These are phyloP conservation scores for Buathra laborator DNA, from an alignment of 2,888 invertebrate genomes.

Conservation along the genomic window DNA sequence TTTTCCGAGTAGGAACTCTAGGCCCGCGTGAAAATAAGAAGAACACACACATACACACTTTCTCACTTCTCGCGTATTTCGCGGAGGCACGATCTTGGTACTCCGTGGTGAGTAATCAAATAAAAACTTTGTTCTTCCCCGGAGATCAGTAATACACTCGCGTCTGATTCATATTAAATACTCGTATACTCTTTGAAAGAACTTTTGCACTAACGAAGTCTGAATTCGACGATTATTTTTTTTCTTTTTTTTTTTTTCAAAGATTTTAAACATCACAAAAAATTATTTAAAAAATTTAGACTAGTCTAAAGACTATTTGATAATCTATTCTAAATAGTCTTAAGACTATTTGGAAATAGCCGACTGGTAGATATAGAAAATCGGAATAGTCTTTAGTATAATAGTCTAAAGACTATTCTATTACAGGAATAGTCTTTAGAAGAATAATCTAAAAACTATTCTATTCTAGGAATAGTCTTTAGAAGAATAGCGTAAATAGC, in stretches of 20 bases:
- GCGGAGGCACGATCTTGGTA: background rate
- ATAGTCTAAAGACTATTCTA: no score
- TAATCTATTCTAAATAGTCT: no score
- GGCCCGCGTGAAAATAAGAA: constrained; percentile 33
- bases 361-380: no score
- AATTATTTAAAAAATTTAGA: no score
- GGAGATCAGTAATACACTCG: background rate
- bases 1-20: constrained; percentile 53
- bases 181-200: background rate
- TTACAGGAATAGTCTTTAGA: no score
- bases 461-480: no score
- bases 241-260: background rate
- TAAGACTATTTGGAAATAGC: no score
- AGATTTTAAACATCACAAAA: no score
- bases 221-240: background rate
- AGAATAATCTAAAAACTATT: no score
- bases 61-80: background rate
- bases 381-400: no score
- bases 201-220: background rate
- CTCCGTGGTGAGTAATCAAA: background rate
- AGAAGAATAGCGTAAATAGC: no score
- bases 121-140: constrained; percentile 5
- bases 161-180: background rate
- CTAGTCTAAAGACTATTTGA: no score
- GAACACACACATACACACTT: constrained; percentile 12